Evolutionary conservation across 2,797 vertebrate genomes (phyloP), one percentile per base, ranked within the genome.

Genomic region (Microcaecilia unicolor): DNA sequence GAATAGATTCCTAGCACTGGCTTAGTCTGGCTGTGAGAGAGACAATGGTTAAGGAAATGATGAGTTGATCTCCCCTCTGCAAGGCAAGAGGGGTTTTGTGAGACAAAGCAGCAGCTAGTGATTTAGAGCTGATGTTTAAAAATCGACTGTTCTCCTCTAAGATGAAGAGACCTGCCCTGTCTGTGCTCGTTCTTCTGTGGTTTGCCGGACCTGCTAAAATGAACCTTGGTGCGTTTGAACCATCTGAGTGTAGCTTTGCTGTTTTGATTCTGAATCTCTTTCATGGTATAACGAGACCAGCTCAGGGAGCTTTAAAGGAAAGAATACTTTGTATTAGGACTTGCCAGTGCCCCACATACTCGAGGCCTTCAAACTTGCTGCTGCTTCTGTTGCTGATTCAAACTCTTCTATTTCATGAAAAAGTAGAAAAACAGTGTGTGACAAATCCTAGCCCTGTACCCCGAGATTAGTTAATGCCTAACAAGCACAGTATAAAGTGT

Each of bases 121-220:
- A 48, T 50, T 68, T 58, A 44, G 51, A 73, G 57, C 71, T 50
- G 55, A 60, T 58, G 57, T 70, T 68, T 63, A 69, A 67, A 71
- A 65, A 67, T 74, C 78, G 72, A 59, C 59, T 74, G 69, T 61
- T 75, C 72, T 75, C 74, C 68, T 72, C 66, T 60, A 70, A 72
- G 70, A 71, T 62, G 58, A 73, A 72, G 70, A 63, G 49, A 56
- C 37, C 53, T 70, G 61, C 57, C 66, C 64, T 74, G 5, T 45
- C 54, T 64, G 51, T 55, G 36, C 66, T 67, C 59, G 64, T 67
- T n/a, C n/a, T n/a, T 50, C 52, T 65, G 50, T 66, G 55, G 62
- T 59, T 54, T 2, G 9, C 55, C 10, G 61, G 61, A 64, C 64
- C 55, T 22, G 44, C 58, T 51, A 56, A 66, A 69, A 47, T 61